Conservation (phyloP, 2,113 vertebrate genomes). For the Athene noctua region DNA sequence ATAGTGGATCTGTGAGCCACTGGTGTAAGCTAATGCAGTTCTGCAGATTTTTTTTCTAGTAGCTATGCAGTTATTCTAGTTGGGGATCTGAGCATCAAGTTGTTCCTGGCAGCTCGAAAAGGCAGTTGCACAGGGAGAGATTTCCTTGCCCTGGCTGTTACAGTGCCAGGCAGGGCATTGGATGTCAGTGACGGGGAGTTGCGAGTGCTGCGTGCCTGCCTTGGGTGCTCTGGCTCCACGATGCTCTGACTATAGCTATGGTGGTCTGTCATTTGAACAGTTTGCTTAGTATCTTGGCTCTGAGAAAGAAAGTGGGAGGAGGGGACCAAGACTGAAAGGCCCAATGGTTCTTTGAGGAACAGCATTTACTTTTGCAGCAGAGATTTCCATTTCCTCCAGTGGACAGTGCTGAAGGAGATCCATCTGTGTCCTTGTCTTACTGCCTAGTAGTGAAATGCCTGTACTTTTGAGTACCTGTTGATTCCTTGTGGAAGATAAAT, state of each 20-base stretch:
- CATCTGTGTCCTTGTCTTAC: neutral
- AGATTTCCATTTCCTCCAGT: neutral
- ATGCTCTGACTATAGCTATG: neutral
- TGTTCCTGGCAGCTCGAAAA: neutral
- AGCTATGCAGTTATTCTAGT: neutral
- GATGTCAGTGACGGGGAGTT: accelerated
- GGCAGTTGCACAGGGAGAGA: neutral
- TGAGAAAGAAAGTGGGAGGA: neutral
- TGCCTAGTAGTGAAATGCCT: neutral
- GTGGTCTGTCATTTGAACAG: neutral
- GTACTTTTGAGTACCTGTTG: neutral
- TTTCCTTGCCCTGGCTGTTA: neutral
- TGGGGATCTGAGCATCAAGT: neutral
- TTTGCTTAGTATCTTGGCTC: neutral
- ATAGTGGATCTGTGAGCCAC: neutral
- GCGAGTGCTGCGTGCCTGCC: accelerated
- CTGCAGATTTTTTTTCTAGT: neutral
- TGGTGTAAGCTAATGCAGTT: neutral
- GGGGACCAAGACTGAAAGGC: neutral
- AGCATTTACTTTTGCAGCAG: neutral
- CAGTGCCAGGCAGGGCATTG: neutral
- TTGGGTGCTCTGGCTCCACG: neutral
- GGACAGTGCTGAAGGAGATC: neutral
- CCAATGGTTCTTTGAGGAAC: neutral
- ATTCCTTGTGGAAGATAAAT: neutral